Evolutionary conservation across 2,888 invertebrate genomes (phyloP).

Genomic region (Synanthedon vespiformis): DNA sequence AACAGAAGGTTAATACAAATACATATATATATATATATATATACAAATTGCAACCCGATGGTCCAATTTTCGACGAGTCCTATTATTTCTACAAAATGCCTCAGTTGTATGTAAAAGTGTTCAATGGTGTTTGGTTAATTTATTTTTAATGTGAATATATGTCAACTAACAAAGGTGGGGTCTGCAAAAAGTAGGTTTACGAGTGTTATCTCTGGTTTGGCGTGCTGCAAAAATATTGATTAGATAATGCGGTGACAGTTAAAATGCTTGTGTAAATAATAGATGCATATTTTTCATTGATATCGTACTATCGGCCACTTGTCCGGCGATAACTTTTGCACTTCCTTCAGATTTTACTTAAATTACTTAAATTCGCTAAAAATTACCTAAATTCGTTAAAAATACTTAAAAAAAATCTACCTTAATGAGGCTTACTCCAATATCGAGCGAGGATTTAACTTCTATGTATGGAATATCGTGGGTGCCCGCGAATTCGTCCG

Average conservation of each 20-base stretch:
- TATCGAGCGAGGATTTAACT: too few relatives aligned
- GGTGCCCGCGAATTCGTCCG: too few relatives aligned
- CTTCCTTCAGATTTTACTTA: slow-evolving; percentile 13
- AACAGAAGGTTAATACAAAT: too few relatives aligned
- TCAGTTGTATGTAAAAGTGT: neutral
- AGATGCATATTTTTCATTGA: slow-evolving; percentile 57
- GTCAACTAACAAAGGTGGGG: slow-evolving; percentile 63
- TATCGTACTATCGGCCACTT: slow-evolving; percentile 27
- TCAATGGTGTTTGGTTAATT: slow-evolving; percentile 18
- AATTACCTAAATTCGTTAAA: too few relatives aligned
- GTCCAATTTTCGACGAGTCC: too few relatives aligned
- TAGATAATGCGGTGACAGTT: slow-evolving; percentile 49
- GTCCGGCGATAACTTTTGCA: slow-evolving; percentile 22
- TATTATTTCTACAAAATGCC: too few relatives aligned
- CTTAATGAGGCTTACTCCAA: too few relatives aligned
- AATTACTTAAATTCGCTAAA: neutral
- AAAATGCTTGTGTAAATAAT: slow-evolving; percentile 53
- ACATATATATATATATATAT: too few relatives aligned
- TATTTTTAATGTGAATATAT: slow-evolving; percentile 37
- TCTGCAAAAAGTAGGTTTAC: slow-evolving; percentile 53
- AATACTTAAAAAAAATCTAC: too few relatives aligned
- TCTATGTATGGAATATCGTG: too few relatives aligned
- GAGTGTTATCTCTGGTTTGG: slow-evolving; percentile 41
- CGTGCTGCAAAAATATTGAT: slow-evolving; percentile 61
- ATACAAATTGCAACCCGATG: too few relatives aligned